phyloP scores from a whole-genome alignment of 2,113 vertebrate genomes.

The Mellivora capensis region DNA sequence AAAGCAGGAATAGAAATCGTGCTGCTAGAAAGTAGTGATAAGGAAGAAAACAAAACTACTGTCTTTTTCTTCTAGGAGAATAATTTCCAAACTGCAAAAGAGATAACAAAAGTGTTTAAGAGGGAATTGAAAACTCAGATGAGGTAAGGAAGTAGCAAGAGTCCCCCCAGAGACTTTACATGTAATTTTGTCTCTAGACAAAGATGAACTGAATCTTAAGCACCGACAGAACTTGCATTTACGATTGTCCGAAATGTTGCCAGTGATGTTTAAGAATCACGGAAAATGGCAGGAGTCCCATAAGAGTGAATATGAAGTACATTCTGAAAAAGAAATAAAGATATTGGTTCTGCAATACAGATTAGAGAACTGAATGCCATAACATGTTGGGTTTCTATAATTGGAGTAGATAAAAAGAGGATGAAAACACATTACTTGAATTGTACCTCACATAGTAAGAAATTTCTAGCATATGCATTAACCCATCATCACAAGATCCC shows the following conservation, averaged over 20 bases:
- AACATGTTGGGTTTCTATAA: background rate
- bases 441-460: background rate
- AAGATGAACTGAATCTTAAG: background rate
- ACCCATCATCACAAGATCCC: background rate
- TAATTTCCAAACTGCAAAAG: background rate
- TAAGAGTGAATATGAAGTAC: background rate
- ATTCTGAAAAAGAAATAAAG: background rate
- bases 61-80: background rate
- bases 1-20: background rate
- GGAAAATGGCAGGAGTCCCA: background rate
- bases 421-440: background rate
- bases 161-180: background rate
- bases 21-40: background rate
- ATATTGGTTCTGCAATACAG: background rate
- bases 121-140: conserved; percentile 13
- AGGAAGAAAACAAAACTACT: background rate
- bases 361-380: background rate
- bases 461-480: background rate
- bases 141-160: background rate
- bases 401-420: background rate
- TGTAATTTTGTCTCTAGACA: background rate
- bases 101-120: background rate
- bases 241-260: background rate
- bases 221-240: background rate
- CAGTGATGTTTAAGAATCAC: background rate